Evolutionary conservation across 2,888 invertebrate genomes (phyloP), one percentile per base, ranked within the genome.

Genomic region (Drosophila vallismaia): DNA sequence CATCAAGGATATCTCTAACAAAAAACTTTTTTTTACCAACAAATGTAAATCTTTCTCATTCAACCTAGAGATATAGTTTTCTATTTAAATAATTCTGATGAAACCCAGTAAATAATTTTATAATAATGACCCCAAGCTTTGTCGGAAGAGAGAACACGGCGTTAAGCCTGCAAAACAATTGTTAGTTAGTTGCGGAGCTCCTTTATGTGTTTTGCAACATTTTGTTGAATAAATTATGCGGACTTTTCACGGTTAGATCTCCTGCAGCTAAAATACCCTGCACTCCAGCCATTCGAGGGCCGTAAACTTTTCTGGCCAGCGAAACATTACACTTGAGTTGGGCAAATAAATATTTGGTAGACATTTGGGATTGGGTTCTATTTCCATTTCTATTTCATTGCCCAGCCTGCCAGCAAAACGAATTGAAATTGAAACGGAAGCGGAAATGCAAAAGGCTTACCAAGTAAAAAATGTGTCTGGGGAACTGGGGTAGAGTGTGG

Each of bases 271-370:
- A 19, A 44, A 74, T 59, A 60, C 69, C 40, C 54, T 58, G 40
- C 57, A 31, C 53, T 49, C 69, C 42, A 29, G 63, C 38, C 60
- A 63, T 40, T 68, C 64, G 83, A 76, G 86, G 74, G 72, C 76
- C 53, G 86, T 82, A 88, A 88, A 88, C 80, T 71, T 54, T 81
- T 57, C n/a, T 5, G 74, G 54, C 60, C 67, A 58, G 54, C 64
- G 67, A 62, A 71, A 69, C 82, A 85, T 78, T 75, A 71, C 79
- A 86, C 80, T 86, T 83, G 83, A 86, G 86, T 76, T 74, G 83
- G 70, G 84, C 49, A 82, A 83, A 86, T 82, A 82, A 82, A 82
- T 88, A 82, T 82, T 82, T 82, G 88, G 84, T 88, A 86, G 88
- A 74, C 88, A 68, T 83, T 74, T 73, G 82, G 82, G 82, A 82